Conservation (phyloP, 2,113 vertebrate genomes). For the Forbesichthys agassizii region DNA sequence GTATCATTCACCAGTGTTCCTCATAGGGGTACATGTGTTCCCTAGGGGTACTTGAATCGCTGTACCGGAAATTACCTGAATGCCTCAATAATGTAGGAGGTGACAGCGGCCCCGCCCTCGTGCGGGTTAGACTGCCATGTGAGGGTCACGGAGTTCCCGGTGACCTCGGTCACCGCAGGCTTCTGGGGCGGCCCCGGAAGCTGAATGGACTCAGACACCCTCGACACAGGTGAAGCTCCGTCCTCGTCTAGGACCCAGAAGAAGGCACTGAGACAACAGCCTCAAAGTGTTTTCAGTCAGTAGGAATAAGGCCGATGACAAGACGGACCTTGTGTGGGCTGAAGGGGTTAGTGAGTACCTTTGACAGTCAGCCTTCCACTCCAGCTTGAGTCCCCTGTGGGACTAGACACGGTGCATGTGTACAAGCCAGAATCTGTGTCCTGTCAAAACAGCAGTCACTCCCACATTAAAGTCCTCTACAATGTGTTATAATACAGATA, state of each 20-base stretch:
- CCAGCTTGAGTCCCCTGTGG: conserved; percentile 84
- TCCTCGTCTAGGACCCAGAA: conserved; percentile 63
- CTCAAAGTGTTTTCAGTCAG: neutral
- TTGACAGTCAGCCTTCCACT: conserved; percentile 81
- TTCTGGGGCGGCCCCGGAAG: conserved; percentile 89
- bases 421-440: conserved; percentile 86
- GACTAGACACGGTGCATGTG: conserved; percentile 84
- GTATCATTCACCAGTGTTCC: neutral
- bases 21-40: neutral
- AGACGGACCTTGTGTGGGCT: conserved; percentile 10
- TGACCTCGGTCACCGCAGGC: conserved; percentile 87
- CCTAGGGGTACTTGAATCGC: neutral
- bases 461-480: neutral
- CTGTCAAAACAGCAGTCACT: conserved; percentile 67
- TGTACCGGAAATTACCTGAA: conserved; percentile 82
- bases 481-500: neutral
- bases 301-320: neutral
- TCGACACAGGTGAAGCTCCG: conserved; percentile 59
- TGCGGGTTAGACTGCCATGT: conserved; percentile 86
- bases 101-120: conserved; percentile 71
- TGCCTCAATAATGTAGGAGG: conserved; percentile 91
- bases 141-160: conserved; percentile 86
- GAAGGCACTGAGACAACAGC: neutral
- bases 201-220: conserved; percentile 72
- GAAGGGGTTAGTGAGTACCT: conserved; percentile 74